Conservation (phyloP, 2,113 vertebrate species). For the Silurus asotus region DNA sequence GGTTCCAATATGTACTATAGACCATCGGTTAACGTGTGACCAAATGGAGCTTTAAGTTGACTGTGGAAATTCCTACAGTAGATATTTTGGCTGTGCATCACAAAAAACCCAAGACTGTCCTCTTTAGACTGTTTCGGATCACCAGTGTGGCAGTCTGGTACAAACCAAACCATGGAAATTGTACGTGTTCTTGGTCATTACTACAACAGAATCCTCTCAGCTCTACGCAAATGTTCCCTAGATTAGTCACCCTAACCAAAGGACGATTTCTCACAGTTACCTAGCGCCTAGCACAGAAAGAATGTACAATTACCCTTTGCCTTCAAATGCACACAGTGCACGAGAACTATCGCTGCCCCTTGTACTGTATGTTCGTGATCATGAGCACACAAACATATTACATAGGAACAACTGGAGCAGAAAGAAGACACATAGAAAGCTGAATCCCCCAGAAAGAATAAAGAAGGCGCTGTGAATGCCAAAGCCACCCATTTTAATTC, state of each 20-base stretch:
- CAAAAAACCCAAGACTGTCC: background rate
- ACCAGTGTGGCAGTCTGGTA: background rate
- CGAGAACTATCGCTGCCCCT: constrained; percentile 9
- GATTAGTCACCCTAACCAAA: background rate
- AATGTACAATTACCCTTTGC: constrained; percentile 29
- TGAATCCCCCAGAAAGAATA: constrained; percentile 16
- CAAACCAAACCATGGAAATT: background rate
- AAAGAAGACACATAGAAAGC: constrained; percentile 21
- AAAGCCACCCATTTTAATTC: constrained; percentile 13
- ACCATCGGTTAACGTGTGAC: background rate
- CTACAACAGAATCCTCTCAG: background rate
- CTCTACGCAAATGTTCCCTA: background rate
- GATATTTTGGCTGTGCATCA: background rate
- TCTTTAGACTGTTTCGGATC: background rate
- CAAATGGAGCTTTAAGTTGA: background rate
- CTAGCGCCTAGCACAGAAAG: constrained; percentile 11
- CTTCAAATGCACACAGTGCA: constrained; percentile 54
- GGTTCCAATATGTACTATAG: background rate
- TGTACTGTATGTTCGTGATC: constrained; percentile 42
- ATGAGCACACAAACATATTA: constrained; percentile 52
- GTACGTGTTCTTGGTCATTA: background rate
- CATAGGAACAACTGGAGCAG: constrained; percentile 32
- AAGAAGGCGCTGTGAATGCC: background rate
- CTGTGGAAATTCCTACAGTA: background rate
- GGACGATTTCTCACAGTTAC: background rate